A percentile compares a stretch with the other conserved stretches of the same genome.
Conservation (phyloP, 2,113 vertebrate genomes). For the Elaphurus davidianus region DNA sequence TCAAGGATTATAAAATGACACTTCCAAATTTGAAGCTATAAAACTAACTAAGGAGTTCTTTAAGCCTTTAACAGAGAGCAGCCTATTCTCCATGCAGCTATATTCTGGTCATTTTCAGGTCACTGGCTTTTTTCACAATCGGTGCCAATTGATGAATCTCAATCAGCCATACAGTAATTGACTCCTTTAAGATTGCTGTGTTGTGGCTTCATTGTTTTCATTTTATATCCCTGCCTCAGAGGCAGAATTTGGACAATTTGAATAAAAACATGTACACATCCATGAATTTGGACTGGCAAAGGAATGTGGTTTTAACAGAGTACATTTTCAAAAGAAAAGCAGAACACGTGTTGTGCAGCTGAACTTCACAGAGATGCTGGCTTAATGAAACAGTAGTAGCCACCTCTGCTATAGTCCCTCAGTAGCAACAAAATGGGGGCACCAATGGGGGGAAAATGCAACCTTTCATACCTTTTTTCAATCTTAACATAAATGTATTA, state of each 20-base stretch:
- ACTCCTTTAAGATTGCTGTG: background rate
- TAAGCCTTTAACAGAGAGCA: background rate
- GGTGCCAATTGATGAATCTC: background rate
- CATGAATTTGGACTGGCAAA: background rate
- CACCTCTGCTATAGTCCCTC: slow-evolving; percentile 34
- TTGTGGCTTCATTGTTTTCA: background rate
- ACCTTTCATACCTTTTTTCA: slow-evolving; percentile 10
- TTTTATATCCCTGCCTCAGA: background rate
- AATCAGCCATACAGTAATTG: background rate
- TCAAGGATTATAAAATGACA: background rate
- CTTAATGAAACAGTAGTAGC: slow-evolving; percentile 71
- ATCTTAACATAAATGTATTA: slow-evolving; percentile 56
- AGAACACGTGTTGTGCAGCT: slow-evolving; percentile 54
- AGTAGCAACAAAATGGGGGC: slow-evolving; percentile 62
- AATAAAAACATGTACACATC: background rate
- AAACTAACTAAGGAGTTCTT: background rate
- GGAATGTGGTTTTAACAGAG: slow-evolving; percentile 27
- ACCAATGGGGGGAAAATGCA: slow-evolving; percentile 23
- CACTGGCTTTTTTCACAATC: background rate
- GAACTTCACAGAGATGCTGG: background rate
- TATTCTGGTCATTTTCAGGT: background rate
- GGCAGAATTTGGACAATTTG: background rate
- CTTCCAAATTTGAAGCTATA: background rate
- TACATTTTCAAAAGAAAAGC: slow-evolving; percentile 40
- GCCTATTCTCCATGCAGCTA: background rate